phyloP scores from a whole-genome alignment of 92 coral and sea anemone genomes.

The Ricordea florida region DNA sequence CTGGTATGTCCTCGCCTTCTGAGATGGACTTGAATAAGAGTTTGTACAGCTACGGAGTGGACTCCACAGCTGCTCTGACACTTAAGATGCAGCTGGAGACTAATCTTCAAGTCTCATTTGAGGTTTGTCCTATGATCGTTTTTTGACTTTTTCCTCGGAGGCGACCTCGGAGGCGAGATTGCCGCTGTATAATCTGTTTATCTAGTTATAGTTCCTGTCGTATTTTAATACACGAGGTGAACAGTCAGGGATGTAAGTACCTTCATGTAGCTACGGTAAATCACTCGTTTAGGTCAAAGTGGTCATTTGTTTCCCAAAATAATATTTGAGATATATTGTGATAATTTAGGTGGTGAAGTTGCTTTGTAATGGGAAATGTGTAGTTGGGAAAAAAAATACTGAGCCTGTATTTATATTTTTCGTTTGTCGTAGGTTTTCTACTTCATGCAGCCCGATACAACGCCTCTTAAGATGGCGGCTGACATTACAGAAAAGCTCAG shows the following conservation, averaged over 20 bases:
- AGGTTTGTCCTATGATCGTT: constrained; percentile 43
- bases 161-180: not conserved
- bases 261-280: too few species aligned
- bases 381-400: too few species aligned
- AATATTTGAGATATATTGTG: too few species aligned
- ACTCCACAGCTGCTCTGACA: constrained; percentile 72
- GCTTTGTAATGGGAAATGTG: too few species aligned
- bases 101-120: constrained; percentile 69
- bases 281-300: too few species aligned
- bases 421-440: constrained; percentile 61
- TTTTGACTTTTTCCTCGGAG: not conserved
- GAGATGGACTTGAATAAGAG: constrained; percentile 72
- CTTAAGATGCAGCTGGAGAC: constrained; percentile 68
- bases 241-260: too few species aligned
- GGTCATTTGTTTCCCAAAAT: too few species aligned
- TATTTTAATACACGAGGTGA: too few species aligned
- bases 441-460: constrained; percentile 90
- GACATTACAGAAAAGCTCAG: constrained; percentile 38
- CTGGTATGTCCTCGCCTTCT: constrained; percentile 32
- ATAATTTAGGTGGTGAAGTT: too few species aligned
- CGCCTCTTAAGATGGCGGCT: constrained; percentile 46
- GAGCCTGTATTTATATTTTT: not conserved
- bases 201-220: too few species aligned
- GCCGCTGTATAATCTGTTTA: not conserved
- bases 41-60: constrained; percentile 77